These are phyloP conservation scores for Marcusenius ussheri DNA, from an alignment of 2,113 vertebrate genomes.

Conservation along the genomic window DNA sequence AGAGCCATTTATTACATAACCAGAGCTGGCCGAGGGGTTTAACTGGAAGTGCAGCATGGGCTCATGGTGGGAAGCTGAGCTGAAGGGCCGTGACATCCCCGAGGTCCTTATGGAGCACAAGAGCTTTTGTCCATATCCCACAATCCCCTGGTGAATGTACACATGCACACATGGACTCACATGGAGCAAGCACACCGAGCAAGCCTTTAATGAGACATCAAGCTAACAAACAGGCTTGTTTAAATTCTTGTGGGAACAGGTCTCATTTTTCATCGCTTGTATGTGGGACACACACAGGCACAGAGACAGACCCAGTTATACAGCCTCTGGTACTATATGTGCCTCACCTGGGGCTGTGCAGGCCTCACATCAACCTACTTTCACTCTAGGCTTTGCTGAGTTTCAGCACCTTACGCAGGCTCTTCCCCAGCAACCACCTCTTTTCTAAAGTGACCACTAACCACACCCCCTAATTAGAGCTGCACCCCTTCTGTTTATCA, in stretches of 20 bases:
- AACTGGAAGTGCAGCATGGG: background rate
- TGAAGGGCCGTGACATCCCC: background rate
- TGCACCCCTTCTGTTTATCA: background rate
- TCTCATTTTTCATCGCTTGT: background rate
- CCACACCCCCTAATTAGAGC: background rate
- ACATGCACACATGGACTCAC: background rate
- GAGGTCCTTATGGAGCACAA: background rate
- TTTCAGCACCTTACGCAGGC: background rate
- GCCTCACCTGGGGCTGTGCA: background rate
- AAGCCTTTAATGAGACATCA: background rate
- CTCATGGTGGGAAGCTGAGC: background rate
- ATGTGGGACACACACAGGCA: background rate
- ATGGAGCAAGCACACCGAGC: background rate
- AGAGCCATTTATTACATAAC: background rate
- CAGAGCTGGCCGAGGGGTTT: background rate
- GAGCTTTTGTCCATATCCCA: background rate
- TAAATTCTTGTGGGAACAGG: slow-evolving; percentile 1
- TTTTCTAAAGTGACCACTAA: background rate
- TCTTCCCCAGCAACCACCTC: background rate
- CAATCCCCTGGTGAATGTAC: background rate
- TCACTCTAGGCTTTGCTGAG: background rate
- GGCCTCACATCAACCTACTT: background rate
- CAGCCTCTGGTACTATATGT: background rate
- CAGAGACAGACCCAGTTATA: slow-evolving; percentile 5
- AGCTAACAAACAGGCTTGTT: background rate